Percentiles rank a stretch among this genome's conserved stretches.
These are phyloP conservation scores for Zapus hudsonius DNA, from an alignment of 2,113 vertebrate species.

Conservation along the genomic window DNA sequence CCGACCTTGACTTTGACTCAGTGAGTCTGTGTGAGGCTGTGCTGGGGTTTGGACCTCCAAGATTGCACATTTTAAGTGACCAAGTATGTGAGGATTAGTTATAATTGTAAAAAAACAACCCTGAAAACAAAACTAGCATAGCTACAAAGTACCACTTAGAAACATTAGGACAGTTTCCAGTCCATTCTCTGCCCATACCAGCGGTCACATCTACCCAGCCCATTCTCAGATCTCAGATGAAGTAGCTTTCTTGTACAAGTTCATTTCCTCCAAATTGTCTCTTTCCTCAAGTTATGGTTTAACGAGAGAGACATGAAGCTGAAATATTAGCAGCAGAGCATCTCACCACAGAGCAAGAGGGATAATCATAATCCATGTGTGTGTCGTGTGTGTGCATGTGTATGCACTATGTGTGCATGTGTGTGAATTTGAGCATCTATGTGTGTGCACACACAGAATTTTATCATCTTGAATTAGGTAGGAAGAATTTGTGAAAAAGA, in stretches of 20 bases:
- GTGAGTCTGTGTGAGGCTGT: accelerated
- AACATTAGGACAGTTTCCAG: neutral
- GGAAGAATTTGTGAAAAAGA: neutral
- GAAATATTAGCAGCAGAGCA: neutral
- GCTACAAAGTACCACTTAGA: neutral
- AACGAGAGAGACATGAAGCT: neutral
- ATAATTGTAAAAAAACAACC: neutral
- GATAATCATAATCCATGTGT: neutral
- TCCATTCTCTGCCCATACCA: neutral
- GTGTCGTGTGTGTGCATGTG: neutral
- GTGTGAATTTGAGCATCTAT: neutral
- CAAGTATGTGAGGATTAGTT: neutral
- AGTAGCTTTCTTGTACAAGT: neutral
- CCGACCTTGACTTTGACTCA: neutral
- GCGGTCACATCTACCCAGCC: too few species aligned
- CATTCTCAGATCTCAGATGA: neutral
- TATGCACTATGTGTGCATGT: neutral
- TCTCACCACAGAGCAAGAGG: neutral
- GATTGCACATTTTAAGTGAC: neutral
- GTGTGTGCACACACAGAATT: neutral
- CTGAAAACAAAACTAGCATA: too few species aligned
- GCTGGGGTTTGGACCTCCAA: neutral
- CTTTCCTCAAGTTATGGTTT: neutral
- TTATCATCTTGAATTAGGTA: neutral
- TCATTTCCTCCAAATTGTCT: neutral